phyloP scores from a whole-genome alignment of 2,113 vertebrate genomes.

The Bufo gargarizans region DNA sequence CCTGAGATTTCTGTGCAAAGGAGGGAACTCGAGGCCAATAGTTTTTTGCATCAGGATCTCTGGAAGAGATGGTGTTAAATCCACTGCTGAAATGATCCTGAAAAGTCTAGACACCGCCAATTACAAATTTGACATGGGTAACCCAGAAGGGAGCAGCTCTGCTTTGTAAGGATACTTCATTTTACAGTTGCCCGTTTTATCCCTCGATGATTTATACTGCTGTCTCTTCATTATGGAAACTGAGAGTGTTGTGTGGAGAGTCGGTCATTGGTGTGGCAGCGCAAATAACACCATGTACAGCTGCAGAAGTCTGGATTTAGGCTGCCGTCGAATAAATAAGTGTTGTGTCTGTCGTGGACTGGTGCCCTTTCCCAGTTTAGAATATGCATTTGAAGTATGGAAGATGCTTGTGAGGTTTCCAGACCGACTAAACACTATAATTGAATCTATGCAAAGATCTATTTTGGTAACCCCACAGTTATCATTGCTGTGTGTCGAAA shows the following conservation, averaged over 20 bases:
- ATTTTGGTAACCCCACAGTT: background rate
- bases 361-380: background rate
- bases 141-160: background rate
- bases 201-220: background rate
- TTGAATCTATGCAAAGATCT: constrained; percentile 45
- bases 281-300: background rate
- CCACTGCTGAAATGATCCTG: background rate
- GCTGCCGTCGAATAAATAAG: constrained; percentile 5
- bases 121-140: background rate
- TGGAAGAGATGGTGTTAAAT: background rate
- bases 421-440: constrained; percentile 24
- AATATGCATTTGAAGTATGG: constrained; percentile 20
- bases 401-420: constrained; percentile 27
- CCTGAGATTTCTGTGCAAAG: background rate
- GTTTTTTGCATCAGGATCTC: background rate
- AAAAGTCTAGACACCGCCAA: background rate
- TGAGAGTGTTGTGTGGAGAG: background rate
- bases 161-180: background rate
- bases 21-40: no score
- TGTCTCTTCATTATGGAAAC: background rate
- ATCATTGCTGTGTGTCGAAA: background rate
- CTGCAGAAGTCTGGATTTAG: constrained; percentile 2
- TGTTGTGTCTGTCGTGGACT: constrained; percentile 25
- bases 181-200: background rate
- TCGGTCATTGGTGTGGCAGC: background rate